Evolutionary conservation across 2,888 invertebrate species (phyloP).

Genomic region (Acrocera orbiculus): DNA sequence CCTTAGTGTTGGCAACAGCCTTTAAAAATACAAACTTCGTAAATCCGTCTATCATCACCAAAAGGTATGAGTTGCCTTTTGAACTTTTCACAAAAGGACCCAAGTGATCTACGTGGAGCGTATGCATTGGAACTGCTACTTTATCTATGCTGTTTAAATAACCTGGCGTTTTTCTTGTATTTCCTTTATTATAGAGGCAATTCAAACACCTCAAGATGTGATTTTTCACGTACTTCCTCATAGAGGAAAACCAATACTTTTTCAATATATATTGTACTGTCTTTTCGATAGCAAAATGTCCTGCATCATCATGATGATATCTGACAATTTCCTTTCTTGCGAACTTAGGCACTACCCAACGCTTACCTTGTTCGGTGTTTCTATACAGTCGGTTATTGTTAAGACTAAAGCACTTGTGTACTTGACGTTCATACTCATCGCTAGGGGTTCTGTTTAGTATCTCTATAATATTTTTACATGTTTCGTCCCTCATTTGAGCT

Average conservation of each 20-base stretch:
- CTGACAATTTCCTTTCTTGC: neutral
- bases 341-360: neutral
- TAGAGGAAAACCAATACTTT: constrained; percentile 26
- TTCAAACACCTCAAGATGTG: constrained; percentile 17
- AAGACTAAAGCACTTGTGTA: neutral
- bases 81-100: neutral
- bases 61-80: neutral
- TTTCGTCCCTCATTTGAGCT: constrained; percentile 5
- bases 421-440: neutral
- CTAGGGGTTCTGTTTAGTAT: neutral
- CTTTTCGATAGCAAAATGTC: constrained; percentile 13
- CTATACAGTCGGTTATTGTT: neutral
- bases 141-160: constrained; percentile 10
- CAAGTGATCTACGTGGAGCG: neutral
- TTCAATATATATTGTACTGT: constrained; percentile 14
- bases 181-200: constrained; percentile 22
- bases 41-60: neutral
- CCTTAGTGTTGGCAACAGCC: too few species aligned
- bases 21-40: neutral
- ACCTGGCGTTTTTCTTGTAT: constrained; percentile 16
- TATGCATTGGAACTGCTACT: neutral
- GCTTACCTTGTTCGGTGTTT: neutral
- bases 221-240: constrained; percentile 21
- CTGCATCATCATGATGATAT: constrained; percentile 11
- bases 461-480: neutral